Percentiles rank a stretch among this genome's conserved stretches.
Evolutionary conservation across 2,797 vertebrate species (phyloP).

Genomic region (Dendrocincla fuliginosa): DNA sequence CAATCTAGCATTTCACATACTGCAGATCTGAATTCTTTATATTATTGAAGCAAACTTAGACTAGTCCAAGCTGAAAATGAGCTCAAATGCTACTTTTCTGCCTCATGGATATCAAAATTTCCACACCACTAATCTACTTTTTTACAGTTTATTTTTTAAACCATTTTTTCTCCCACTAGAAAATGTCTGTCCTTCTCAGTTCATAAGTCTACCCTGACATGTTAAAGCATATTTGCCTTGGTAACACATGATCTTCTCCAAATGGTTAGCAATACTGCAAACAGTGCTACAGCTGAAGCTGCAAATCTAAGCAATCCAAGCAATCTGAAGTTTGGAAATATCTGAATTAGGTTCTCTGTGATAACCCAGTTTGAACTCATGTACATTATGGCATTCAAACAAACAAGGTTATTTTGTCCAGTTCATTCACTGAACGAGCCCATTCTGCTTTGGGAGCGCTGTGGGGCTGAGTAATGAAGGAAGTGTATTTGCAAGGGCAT

Average conservation of each 20-base stretch:
- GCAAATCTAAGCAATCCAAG: neutral
- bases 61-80: neutral
- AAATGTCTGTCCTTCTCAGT: neutral
- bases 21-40: neutral
- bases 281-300: neutral
- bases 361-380: neutral
- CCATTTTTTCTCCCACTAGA: neutral
- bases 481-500: neutral
- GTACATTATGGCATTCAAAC: neutral
- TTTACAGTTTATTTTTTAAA: neutral
- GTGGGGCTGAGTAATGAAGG: neutral
- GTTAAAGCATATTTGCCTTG: neutral
- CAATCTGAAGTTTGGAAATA: neutral
- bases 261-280: neutral
- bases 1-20: neutral
- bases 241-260: neutral
- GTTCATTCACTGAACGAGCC: neutral
- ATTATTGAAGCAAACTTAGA: neutral
- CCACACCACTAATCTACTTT: neutral
- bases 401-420: neutral
- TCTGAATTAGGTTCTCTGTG: neutral
- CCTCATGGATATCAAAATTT: neutral
- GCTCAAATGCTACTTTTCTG: neutral
- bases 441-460: fast-evolving
- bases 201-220: neutral